phyloP scores from a whole-genome alignment of 2,113 vertebrate species.

The Pristiophorus japonicus region DNA sequence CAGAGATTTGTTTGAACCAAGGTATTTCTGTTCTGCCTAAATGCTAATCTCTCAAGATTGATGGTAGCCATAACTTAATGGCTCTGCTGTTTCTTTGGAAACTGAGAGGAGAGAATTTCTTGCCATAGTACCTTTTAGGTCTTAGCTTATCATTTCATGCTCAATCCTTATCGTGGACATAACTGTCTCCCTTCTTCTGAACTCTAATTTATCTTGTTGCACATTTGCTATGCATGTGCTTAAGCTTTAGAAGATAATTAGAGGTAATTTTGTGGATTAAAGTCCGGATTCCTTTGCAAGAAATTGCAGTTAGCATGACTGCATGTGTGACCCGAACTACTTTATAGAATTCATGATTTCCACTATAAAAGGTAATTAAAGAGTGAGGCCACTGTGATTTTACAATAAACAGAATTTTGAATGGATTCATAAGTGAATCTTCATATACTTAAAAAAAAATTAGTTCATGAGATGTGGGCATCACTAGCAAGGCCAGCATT shows the following conservation, averaged over 20 bases:
- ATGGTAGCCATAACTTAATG: background rate
- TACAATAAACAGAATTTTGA: background rate
- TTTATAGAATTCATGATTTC: constrained; percentile 8
- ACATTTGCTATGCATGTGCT: too few relatives aligned
- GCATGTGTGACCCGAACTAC: background rate
- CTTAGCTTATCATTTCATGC: background rate
- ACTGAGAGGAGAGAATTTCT: background rate
- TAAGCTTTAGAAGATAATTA: background rate
- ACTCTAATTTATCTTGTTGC: background rate
- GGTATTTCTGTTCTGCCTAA: background rate
- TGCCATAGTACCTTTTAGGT: background rate
- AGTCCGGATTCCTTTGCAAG: background rate
- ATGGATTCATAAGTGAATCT: background rate
- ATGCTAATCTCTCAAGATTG: background rate
- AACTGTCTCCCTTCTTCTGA: background rate
- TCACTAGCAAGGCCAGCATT: too few relatives aligned
- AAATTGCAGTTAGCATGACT: background rate
- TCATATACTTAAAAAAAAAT: too few relatives aligned
- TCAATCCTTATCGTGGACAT: background rate
- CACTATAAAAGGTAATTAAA: background rate
- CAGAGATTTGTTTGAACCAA: background rate
- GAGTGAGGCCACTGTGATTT: background rate
- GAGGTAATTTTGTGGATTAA: background rate
- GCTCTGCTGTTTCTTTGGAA: background rate
- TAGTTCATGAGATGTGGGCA: too few relatives aligned